phyloP scores from a whole-genome alignment of 2,113 vertebrate species.

The Phyllostomus discolor region DNA sequence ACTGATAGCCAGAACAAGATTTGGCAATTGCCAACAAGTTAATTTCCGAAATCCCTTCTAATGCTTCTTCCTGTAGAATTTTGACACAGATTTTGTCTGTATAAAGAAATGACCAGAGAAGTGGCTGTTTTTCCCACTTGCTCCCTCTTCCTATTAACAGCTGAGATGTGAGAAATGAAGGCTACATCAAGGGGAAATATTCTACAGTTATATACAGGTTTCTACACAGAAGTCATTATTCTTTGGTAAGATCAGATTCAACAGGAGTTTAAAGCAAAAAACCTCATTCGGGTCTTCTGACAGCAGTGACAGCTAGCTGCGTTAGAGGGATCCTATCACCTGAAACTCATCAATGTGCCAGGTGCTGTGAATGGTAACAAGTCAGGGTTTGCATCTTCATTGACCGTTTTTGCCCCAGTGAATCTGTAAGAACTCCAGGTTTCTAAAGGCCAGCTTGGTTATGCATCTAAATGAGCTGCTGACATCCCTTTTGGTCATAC shows the following conservation, averaged over 20 bases:
- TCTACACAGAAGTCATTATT: not conserved
- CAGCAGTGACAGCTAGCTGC: not conserved
- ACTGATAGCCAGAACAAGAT: not conserved
- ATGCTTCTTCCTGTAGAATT: not conserved
- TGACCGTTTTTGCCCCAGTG: not conserved
- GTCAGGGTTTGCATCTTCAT: not conserved
- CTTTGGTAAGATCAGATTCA: not conserved
- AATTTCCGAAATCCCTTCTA: not conserved
- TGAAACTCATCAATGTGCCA: not conserved
- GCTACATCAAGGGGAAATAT: not conserved
- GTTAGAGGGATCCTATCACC: not conserved
- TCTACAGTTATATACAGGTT: not conserved
- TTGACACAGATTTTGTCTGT: not conserved
- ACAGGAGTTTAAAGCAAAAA: not conserved
- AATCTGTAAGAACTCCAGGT: not conserved
- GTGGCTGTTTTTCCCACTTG: not conserved
- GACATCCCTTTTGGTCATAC: not conserved
- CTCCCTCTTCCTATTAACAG: not conserved
- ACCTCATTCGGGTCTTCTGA: not conserved
- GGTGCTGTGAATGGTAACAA: not conserved
- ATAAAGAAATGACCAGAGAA: not conserved
- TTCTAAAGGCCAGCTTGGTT: not conserved
- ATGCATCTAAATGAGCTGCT: not conserved
- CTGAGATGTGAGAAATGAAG: not conserved
- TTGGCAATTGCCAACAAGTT: not conserved